phyloP scores from a whole-genome alignment of 2,888 invertebrate species.

The Xylocampa areola region DNA sequence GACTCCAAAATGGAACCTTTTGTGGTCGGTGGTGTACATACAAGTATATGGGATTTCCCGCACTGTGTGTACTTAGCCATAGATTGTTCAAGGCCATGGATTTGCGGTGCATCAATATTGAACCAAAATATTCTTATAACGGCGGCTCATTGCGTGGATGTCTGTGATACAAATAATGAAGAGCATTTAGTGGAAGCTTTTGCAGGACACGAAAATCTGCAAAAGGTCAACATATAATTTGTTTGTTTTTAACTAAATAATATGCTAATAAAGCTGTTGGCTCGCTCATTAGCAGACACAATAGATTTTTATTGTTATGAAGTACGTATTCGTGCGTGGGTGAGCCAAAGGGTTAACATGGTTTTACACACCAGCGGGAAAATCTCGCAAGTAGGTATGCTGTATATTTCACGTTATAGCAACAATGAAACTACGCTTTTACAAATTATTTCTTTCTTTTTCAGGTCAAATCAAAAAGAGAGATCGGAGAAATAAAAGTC shows the following conservation, averaged over 20 bases:
- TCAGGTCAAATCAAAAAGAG: conserved; percentile 39
- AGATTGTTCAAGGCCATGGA: conserved; percentile 31
- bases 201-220: conserved; percentile 39
- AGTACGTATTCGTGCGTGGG: too few relatives aligned
- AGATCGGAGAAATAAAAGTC: conserved; percentile 27
- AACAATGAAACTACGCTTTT: too few relatives aligned
- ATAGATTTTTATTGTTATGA: too few relatives aligned
- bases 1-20: conserved; percentile 43
- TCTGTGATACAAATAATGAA: conserved; percentile 18
- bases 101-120: conserved; percentile 62
- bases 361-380: too few relatives aligned
- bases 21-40: conserved; percentile 50
- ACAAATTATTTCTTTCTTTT: neutral
- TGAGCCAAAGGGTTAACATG: too few relatives aligned
- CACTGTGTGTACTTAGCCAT: conserved; percentile 47
- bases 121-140: conserved; percentile 61
- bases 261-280: too few relatives aligned
- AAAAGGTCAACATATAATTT: conserved; percentile 31
- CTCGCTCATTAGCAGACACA: too few relatives aligned
- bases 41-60: conserved; percentile 38
- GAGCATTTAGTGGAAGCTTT: conserved; percentile 10
- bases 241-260: neutral
- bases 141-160: conserved; percentile 59
- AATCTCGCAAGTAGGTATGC: too few relatives aligned
- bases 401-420: too few relatives aligned